Conservation (phyloP, 2,113 vertebrate species). For the Oxyruncus cristatus region DNA sequence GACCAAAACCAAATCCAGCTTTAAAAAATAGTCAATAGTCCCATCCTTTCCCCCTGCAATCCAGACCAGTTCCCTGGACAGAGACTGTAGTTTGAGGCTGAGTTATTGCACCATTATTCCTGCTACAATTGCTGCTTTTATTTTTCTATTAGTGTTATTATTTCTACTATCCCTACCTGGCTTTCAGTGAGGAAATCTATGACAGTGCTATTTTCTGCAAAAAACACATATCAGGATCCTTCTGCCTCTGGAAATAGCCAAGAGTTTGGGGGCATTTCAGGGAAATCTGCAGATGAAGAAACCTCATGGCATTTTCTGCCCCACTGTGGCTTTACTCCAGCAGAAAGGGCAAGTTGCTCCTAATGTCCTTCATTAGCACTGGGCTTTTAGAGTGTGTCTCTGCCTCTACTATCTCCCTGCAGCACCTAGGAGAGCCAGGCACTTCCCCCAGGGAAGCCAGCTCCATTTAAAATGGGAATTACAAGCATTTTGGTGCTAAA, state of each 20-base stretch:
- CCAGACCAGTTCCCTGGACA: neutral
- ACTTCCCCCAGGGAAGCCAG: neutral
- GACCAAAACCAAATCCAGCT: neutral
- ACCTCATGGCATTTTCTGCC: neutral
- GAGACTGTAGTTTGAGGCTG: neutral
- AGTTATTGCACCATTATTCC: neutral
- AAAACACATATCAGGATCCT: neutral
- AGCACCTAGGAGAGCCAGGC: neutral
- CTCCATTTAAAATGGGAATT: neutral
- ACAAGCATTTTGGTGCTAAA: constrained; percentile 5
- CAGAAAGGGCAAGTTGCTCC: neutral
- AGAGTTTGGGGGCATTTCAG: neutral
- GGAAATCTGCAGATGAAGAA: neutral
- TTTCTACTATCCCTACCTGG: neutral
- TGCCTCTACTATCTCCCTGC: neutral
- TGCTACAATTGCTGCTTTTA: neutral
- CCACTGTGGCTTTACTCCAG: neutral
- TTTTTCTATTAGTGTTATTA: constrained; percentile 13
- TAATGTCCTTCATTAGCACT: neutral
- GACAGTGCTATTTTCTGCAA: neutral
- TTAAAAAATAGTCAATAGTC: neutral
- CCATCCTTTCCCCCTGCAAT: neutral
- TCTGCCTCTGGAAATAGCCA: neutral
- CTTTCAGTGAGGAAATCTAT: neutral
- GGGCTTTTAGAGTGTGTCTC: neutral